Percentiles rank a stretch among this genome's conserved stretches.
Conservation (phyloP, 2,888 invertebrate genomes). For the Hemicrepidius hirtus region DNA sequence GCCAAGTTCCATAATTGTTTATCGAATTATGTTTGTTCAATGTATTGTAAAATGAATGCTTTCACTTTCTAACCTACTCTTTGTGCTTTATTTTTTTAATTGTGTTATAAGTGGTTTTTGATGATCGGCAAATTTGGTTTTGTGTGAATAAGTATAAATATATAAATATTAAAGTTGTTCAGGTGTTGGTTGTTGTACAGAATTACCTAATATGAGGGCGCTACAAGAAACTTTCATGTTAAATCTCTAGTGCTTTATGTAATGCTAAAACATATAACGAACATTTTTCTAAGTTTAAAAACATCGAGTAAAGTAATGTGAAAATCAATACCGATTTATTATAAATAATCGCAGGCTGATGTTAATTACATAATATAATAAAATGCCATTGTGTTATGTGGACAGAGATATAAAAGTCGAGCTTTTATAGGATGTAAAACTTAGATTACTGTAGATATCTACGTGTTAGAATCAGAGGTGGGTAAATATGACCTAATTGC, state of each 20-base stretch:
- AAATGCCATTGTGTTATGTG: conserved; percentile 62
- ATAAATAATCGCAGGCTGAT: conserved; percentile 28
- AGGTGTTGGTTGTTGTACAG: conserved; percentile 42
- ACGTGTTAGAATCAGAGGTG: conserved; percentile 64
- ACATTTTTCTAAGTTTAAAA: conserved; percentile 39
- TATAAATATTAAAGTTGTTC: conserved; percentile 5
- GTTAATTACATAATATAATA: conserved; percentile 37
- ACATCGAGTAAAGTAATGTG: conserved; percentile 46
- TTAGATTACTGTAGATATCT: conserved; percentile 59
- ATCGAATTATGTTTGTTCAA: background rate
- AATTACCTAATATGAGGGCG: conserved; percentile 46
- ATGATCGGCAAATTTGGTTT: background rate
- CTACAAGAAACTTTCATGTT: conserved; percentile 37
- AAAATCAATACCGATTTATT: conserved; percentile 36
- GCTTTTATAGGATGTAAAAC: conserved; percentile 64
- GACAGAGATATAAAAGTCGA: conserved; percentile 60
- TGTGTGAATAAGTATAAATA: conserved; percentile 13
- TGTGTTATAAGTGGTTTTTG: background rate
- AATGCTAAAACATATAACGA: conserved; percentile 41
- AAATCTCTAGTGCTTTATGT: conserved; percentile 51
- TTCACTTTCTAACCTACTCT: conserved; percentile 1
- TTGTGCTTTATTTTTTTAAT: background rate
- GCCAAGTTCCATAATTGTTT: conserved; percentile 43
- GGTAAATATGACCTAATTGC: conserved; percentile 63
- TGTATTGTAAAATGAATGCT: background rate